Evolutionary conservation across 2,113 vertebrate genomes (phyloP).

Genomic region (Capreolus pygargus): DNA sequence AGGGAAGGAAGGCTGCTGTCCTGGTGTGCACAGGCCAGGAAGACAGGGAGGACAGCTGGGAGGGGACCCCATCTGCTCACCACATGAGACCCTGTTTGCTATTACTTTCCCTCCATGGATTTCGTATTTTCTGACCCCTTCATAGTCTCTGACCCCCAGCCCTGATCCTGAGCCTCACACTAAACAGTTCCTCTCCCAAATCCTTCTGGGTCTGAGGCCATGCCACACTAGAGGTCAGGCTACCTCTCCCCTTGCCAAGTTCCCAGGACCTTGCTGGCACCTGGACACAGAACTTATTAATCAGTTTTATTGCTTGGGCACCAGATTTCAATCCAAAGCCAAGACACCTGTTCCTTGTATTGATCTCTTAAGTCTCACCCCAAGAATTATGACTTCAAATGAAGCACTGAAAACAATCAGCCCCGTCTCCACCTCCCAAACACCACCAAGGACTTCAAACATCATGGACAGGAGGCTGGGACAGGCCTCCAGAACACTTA

Average conservation of each 20-base stretch:
- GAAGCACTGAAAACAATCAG: rapidly evolving
- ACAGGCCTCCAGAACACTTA: constrained; percentile 57
- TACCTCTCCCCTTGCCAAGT: too few relatives aligned
- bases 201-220: neutral
- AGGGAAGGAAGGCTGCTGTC: neutral
- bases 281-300: rapidly evolving
- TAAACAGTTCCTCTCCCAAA: neutral
- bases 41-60: rapidly evolving
- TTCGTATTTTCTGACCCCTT: neutral
- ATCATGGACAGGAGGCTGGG: too few relatives aligned
- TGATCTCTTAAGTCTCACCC: neutral
- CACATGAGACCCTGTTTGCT: neutral
- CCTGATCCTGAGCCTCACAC: neutral
- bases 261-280: neutral
- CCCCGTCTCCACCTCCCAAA: rapidly evolving
- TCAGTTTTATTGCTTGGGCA: too few relatives aligned
- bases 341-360: neutral
- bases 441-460: too few relatives aligned
- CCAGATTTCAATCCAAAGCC: neutral
- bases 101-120: neutral
- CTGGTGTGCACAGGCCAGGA: neutral
- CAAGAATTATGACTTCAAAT: neutral
- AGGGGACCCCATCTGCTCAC: neutral
- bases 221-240: neutral
- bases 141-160: neutral